phyloP scores from a whole-genome alignment of 2,797 vertebrate species.

The Pelodytes ibericus region DNA sequence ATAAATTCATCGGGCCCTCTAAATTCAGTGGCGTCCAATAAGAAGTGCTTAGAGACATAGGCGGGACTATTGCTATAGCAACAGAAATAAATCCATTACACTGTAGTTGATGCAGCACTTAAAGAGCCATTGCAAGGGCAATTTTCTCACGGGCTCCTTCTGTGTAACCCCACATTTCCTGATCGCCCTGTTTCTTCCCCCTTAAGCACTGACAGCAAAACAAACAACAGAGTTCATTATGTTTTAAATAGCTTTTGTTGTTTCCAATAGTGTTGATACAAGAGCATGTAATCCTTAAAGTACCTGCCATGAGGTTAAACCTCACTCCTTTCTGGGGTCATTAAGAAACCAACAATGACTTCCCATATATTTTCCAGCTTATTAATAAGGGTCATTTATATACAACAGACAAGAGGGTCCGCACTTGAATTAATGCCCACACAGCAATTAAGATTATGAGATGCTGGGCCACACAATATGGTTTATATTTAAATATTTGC shows the following conservation, averaged over 20 bases:
- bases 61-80: no score
- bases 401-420: not conserved
- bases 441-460: no score
- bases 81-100: no score
- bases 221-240: slow-evolving; percentile 23
- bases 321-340: slow-evolving; percentile 48
- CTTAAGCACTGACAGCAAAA: not conserved
- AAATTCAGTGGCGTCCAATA: no score
- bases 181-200: not conserved
- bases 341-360: not conserved
- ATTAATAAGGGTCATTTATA: slow-evolving; percentile 3
- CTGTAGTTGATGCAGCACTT: no score
- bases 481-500: no score
- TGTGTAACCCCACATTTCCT: not conserved
- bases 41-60: no score
- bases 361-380: not conserved
- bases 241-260: not conserved
- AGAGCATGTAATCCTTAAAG: slow-evolving; percentile 41
- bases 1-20: no score
- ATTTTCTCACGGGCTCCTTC: not conserved
- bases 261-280: not conserved
- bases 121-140: not conserved
- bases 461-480: no score
- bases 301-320: slow-evolving; percentile 65
- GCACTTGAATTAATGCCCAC: no score